Percentiles rank a stretch among this genome's conserved stretches.
Conservation (phyloP, 2,113 vertebrate species). For the Hippocampus comes region DNA sequence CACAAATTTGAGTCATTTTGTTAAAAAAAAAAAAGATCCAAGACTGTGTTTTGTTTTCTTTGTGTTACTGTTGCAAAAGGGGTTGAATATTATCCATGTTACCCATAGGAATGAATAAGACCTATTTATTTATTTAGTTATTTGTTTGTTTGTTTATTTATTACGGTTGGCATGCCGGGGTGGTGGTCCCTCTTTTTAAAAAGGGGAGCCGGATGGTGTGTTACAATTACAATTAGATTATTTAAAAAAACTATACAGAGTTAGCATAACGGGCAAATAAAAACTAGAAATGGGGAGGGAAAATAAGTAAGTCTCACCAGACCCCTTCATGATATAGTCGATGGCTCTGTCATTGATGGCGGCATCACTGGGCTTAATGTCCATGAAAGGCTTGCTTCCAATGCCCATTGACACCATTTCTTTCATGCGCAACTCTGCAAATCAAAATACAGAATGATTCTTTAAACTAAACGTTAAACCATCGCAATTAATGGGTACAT, state of each 20-base stretch:
- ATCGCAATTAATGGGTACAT: background rate
- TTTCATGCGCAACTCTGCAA: slow-evolving; percentile 77
- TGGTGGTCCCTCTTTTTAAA: too few relatives aligned
- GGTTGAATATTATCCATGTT: too few relatives aligned
- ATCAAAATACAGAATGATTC: background rate
- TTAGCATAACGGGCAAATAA: background rate
- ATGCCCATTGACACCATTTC: slow-evolving; percentile 84
- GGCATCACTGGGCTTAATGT: slow-evolving; percentile 78
- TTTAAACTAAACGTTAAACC: background rate
- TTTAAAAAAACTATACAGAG: background rate
- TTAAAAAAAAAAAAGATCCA: too few relatives aligned
- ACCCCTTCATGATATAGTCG: slow-evolving; percentile 76
- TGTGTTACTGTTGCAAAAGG: too few relatives aligned
- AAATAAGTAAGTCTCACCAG: slow-evolving; percentile 59
- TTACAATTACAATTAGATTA: too few relatives aligned
- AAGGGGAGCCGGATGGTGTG: too few relatives aligned
- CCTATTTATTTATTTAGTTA: too few relatives aligned
- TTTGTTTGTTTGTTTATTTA: too few relatives aligned
- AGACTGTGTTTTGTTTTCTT: too few relatives aligned
- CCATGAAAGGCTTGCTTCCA: slow-evolving; percentile 80
- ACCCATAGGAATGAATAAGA: too few relatives aligned
- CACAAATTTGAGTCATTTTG: too few relatives aligned
- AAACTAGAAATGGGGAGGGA: background rate
- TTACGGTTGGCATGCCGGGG: too few relatives aligned
- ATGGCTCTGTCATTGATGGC: slow-evolving; percentile 77